Evolutionary conservation across 2,888 invertebrate genomes (phyloP).

Genomic region (Spilarctia lutea): DNA sequence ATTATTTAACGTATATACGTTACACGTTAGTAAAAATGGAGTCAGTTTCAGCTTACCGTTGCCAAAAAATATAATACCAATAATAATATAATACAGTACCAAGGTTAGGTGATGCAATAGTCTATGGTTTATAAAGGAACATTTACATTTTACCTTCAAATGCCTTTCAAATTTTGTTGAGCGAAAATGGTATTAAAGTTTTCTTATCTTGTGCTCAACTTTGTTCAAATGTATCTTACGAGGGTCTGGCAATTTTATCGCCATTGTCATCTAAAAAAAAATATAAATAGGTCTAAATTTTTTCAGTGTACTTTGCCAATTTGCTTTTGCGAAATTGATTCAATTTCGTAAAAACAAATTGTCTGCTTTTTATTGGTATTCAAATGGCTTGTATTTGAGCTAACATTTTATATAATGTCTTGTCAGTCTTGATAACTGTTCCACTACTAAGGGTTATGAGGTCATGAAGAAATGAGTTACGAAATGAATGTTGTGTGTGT

Average conservation of each 20-base stretch:
- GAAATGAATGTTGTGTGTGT: too few relatives aligned
- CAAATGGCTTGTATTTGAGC: background rate
- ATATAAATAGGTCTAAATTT: background rate
- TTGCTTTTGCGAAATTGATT: background rate
- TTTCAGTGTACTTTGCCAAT: background rate
- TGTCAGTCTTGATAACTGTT: background rate
- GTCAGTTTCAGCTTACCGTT: conserved; percentile 17
- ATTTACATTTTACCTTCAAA: conserved; percentile 40
- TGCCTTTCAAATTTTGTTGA: conserved; percentile 21
- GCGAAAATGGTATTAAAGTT: conserved; percentile 24
- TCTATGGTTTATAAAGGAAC: conserved; percentile 35
- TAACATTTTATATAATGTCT: background rate
- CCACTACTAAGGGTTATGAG: background rate
- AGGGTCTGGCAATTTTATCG: background rate
- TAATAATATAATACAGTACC: conserved; percentile 23
- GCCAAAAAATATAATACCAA: conserved; percentile 30
- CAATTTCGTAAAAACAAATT: background rate
- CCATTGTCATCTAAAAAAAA: background rate
- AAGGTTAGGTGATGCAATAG: conserved; percentile 40
- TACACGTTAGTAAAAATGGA: background rate
- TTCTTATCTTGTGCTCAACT: conserved; percentile 7
- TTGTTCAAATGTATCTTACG: conserved; percentile 1
- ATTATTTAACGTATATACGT: background rate
- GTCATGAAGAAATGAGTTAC: too few relatives aligned
- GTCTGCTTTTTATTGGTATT: background rate